phyloP scores from a whole-genome alignment of 2,888 invertebrate species.

The Acleris holmiana region DNA sequence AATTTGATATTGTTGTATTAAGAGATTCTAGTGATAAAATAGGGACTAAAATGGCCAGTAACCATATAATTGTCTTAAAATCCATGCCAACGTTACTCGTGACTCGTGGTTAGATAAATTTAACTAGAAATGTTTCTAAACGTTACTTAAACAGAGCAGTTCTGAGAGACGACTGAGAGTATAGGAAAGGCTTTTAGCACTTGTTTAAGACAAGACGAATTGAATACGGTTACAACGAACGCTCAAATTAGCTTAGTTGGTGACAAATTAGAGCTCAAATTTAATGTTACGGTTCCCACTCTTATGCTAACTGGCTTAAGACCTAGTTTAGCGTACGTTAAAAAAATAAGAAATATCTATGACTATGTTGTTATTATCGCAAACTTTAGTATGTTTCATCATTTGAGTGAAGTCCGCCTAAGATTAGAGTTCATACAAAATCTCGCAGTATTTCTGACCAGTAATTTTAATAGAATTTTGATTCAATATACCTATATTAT shows the following conservation, averaged over 20 bases:
- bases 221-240: conserved; percentile 53
- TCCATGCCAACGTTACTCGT: not conserved
- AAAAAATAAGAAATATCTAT: not conserved
- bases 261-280: conserved; percentile 25
- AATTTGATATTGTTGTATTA: conserved; percentile 6
- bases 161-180: not conserved
- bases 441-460: no score
- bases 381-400: not conserved
- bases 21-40: conserved; percentile 20
- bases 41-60: not conserved
- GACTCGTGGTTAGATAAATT: no score
- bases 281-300: conserved; percentile 17
- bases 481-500: no score
- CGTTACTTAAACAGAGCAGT: not conserved
- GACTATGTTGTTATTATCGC: not conserved
- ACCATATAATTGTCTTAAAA: not conserved
- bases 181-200: conserved; percentile 41
- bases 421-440: no score
- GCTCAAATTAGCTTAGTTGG: conserved; percentile 44
- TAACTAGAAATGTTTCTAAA: not conserved
- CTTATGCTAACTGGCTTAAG: conserved; percentile 16
- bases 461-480: no score
- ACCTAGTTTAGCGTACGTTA: conserved; percentile 7
- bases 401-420: not conserved
- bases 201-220: conserved; percentile 48